Evolutionary conservation across 2,888 invertebrate genomes (phyloP), one percentile per base, ranked within the genome.

Genomic region (Philereme transversata): DNA sequence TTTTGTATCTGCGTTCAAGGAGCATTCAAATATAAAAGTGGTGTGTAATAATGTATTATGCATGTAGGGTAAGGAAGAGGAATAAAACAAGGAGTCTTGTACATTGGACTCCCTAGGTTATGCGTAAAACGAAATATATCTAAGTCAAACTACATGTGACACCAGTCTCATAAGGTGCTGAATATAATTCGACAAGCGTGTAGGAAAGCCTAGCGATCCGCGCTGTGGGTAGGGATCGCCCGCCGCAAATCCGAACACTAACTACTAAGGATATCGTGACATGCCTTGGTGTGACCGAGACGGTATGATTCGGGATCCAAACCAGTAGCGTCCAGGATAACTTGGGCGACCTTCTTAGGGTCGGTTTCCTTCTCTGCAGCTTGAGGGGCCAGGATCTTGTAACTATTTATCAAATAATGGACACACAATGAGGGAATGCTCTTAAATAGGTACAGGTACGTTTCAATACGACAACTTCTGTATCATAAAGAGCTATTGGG

Each of bases 221-320:
- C 46, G 69, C 66, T 72, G 77, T 82, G 66, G 71, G 65, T 73
- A 70, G 71, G 81, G 82, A 83, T 78, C 81, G 76, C 75, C 70
- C 67, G 72, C 74, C 69, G 75, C 80, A 83, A 82, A 82, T 76
- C 68, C 77, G 48, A 57, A 54, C 58, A 51, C 84, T 86, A 88
- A 81, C 88, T 87, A 89, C 87, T 77, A 68, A 82, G 76, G 59
- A 50, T 52, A 60, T 73, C 74, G 73, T 76, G 76, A 95, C 97
- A 95, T 96, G 99, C 99, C 97, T 99, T 99, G 93, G 99, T 99
- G 94, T 97, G 97, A 94, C 99, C 99, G 90, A 98, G 95, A 95
- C 98, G 97, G 94, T 96, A 99, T 84, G 97, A 96, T 92, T 99
- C 98, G 74, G 95, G 93, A 88, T 97, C 97, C 91, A 99, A 95